A percentile compares a stretch with the other conserved stretches of the same genome.
Conservation (phyloP, 2,797 vertebrate genomes). For the Parotocinclus haroldoi region DNA sequence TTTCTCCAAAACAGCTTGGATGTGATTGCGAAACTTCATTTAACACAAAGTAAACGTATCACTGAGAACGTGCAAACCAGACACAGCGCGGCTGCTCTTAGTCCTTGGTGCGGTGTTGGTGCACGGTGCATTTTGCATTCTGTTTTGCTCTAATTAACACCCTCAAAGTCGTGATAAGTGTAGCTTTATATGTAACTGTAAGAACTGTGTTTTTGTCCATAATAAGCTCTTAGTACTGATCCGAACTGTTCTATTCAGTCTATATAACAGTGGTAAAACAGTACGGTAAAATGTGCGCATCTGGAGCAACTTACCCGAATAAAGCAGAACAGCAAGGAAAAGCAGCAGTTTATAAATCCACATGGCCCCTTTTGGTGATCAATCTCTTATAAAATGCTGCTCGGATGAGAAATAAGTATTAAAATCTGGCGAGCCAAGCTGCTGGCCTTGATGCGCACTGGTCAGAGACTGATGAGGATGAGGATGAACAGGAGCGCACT, state of each 20-base stretch:
- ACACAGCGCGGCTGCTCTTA: too few relatives aligned
- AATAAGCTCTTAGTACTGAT: too few relatives aligned
- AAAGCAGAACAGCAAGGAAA: slow-evolving; percentile 61
- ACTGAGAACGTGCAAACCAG: neutral
- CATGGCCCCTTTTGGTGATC: slow-evolving; percentile 60
- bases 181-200: too few relatives aligned
- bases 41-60: slow-evolving; percentile 1
- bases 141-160: too few relatives aligned
- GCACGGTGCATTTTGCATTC: too few relatives aligned
- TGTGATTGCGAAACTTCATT: slow-evolving; percentile 29
- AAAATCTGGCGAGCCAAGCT: neutral
- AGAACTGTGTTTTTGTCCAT: too few relatives aligned
- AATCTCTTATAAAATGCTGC: neutral
- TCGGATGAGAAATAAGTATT: too few relatives aligned
- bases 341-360: slow-evolving; percentile 80
- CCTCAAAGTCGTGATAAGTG: too few relatives aligned
- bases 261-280: too few relatives aligned
- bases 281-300: neutral
- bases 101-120: too few relatives aligned
- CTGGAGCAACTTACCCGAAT: slow-evolving; percentile 63
- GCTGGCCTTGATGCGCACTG: slow-evolving; percentile 12
- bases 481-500: slow-evolving; percentile 6
- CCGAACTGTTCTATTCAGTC: too few relatives aligned
- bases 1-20: slow-evolving; percentile 14
- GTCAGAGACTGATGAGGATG: slow-evolving; percentile 9